Conservation (phyloP, 1,140 invertebrate genomes). For the Diabrotica undecimpunctata region DNA sequence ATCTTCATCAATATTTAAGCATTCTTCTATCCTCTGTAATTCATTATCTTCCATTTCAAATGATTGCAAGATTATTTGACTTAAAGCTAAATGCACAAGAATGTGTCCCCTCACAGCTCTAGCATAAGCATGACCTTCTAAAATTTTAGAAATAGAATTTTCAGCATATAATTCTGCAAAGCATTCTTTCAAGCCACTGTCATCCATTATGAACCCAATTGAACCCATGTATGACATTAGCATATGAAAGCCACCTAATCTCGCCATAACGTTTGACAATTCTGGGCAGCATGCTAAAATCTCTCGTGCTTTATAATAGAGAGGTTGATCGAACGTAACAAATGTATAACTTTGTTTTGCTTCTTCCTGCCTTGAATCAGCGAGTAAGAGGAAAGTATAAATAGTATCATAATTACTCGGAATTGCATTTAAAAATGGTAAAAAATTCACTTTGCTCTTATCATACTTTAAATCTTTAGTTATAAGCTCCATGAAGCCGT, state of each 20-base stretch:
- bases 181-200: conserved; percentile 23
- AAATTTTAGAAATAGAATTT: conserved; percentile 10
- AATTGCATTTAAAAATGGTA: too few relatives aligned
- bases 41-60: conserved; percentile 5
- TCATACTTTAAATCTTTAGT: too few relatives aligned
- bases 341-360: not conserved
- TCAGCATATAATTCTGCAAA: conserved; percentile 13
- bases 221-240: conserved; percentile 45
- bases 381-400: too few relatives aligned
- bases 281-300: conserved; percentile 23
- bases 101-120: not conserved
- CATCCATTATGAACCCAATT: conserved; percentile 47
- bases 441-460: too few relatives aligned
- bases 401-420: too few relatives aligned
- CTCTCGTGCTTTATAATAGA: conserved; percentile 27
- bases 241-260: conserved; percentile 41
- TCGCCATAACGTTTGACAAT: conserved; percentile 28
- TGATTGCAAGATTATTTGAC: conserved; percentile 17
- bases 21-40: conserved; percentile 4
- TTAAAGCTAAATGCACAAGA: conserved; percentile 20
- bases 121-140: conserved; percentile 10
- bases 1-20: conserved; percentile 19
- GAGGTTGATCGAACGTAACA: not conserved
- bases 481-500: too few relatives aligned
- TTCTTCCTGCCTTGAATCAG: too few relatives aligned